Evolutionary conservation across 1,140 invertebrate species (phyloP).

Genomic region (Listronotus oregonensis): DNA sequence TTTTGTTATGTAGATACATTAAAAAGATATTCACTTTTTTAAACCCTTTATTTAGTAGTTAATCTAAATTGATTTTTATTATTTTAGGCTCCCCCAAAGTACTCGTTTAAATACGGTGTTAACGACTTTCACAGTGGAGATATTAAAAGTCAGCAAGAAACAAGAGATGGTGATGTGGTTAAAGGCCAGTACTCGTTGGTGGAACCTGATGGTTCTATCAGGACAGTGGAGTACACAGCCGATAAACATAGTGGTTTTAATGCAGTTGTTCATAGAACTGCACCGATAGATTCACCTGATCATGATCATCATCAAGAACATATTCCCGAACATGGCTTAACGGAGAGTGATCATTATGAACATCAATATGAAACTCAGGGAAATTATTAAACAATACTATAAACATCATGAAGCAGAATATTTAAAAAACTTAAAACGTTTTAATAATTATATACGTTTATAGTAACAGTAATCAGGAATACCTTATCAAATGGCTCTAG

Average conservation of each 20-base stretch:
- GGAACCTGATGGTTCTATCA: slow-evolving; percentile 68
- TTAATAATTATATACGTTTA: too few relatives aligned
- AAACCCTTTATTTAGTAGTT: too few relatives aligned
- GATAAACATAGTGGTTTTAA: slow-evolving; percentile 51
- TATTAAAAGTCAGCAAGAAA: slow-evolving; percentile 69
- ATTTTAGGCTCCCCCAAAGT: slow-evolving; percentile 64
- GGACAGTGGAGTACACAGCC: slow-evolving; percentile 61
- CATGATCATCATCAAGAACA: slow-evolving; percentile 1
- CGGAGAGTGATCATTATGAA: not conserved
- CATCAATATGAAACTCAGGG: not conserved
- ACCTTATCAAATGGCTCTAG: too few relatives aligned
- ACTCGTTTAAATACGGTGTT: slow-evolving; percentile 69
- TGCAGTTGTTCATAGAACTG: slow-evolving; percentile 59
- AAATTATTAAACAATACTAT: too few relatives aligned
- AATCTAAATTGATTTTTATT: too few relatives aligned
- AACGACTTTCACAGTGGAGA: slow-evolving; percentile 69
- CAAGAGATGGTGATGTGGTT: slow-evolving; percentile 68
- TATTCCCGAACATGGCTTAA: not conserved
- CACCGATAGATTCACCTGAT: slow-evolving; percentile 6
- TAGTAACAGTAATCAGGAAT: too few relatives aligned
- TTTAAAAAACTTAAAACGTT: too few relatives aligned
- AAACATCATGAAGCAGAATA: not conserved
- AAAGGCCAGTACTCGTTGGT: slow-evolving; percentile 66
- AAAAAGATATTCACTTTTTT: too few relatives aligned
- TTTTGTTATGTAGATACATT: too few relatives aligned